Percentiles rank a stretch among this genome's conserved stretches.
Conservation (phyloP, 2,888 invertebrate genomes). For the Opisthograptis luteolata region DNA sequence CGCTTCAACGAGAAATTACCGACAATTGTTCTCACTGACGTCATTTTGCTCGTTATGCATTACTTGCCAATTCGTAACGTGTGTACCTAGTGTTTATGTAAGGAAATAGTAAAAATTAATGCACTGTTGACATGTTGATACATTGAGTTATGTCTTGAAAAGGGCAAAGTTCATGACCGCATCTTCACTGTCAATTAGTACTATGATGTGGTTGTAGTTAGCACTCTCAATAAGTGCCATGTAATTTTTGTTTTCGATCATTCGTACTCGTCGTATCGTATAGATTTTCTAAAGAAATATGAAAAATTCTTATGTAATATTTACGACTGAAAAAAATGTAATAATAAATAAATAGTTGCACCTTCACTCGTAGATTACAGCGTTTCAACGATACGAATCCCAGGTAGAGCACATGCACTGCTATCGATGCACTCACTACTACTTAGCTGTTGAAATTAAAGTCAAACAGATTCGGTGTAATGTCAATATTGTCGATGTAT, state of each 20-base stretch:
- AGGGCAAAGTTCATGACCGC: constrained; percentile 47
- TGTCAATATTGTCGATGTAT: constrained; percentile 54
- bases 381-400: constrained; percentile 60
- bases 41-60: constrained; percentile 27
- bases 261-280: too few relatives aligned
- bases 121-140: constrained; percentile 11
- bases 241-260: too few relatives aligned
- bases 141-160: constrained; percentile 2
- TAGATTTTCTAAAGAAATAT: too few relatives aligned
- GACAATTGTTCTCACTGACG: constrained; percentile 29
- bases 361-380: constrained; percentile 71
- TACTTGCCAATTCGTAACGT: constrained; percentile 28
- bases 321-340: constrained; percentile 18
- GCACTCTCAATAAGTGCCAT: too few relatives aligned
- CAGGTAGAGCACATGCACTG: constrained; percentile 63
- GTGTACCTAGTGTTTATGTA: constrained; percentile 11
- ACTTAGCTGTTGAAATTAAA: constrained; percentile 49
- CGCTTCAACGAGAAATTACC: constrained; percentile 23
- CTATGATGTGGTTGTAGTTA: too few relatives aligned
- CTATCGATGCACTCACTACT: constrained; percentile 53
- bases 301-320: not conserved
- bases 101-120: constrained; percentile 1
- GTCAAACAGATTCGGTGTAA: constrained; percentile 49
- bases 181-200: constrained; percentile 44
- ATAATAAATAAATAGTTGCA: constrained; percentile 53